Percentiles rank a stretch among this genome's conserved stretches.
These are phyloP conservation scores for Penaeus monodon DNA, from an alignment of 2,888 invertebrate species.

Conservation along the genomic window DNA sequence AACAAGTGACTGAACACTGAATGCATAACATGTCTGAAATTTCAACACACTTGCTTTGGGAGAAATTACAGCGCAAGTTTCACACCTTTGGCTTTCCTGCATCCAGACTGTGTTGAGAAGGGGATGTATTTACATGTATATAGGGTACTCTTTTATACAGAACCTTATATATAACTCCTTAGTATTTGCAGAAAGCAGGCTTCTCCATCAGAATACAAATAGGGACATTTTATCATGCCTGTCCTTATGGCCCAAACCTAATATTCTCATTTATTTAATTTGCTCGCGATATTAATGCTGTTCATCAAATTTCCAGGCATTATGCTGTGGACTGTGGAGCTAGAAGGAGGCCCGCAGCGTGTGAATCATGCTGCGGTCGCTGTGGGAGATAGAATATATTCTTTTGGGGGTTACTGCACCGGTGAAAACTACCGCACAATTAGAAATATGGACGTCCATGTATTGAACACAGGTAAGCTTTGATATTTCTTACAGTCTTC, in stretches of 20 bases:
- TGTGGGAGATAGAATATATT: slow-evolving; percentile 84
- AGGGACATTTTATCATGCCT: too few relatives aligned
- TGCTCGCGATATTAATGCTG: neutral
- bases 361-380: slow-evolving; percentile 93
- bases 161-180: too few relatives aligned
- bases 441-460: slow-evolving; percentile 87
- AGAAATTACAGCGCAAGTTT: too few relatives aligned
- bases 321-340: slow-evolving; percentile 81
- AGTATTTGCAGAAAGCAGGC: too few relatives aligned
- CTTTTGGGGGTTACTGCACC: slow-evolving; percentile 93
- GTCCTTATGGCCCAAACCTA: neutral
- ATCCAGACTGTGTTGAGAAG: too few relatives aligned
- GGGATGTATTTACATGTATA: too few relatives aligned
- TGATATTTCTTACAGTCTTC: slow-evolving; percentile 10
- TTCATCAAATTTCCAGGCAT: slow-evolving; percentile 7
- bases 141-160: too few relatives aligned
- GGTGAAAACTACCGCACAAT: slow-evolving; percentile 81
- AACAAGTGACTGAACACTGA: too few relatives aligned
- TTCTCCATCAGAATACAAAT: too few relatives aligned
- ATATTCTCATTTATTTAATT: neutral
- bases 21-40: too few relatives aligned
- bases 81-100: too few relatives aligned
- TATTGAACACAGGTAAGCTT: slow-evolving; percentile 80
- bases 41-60: too few relatives aligned
- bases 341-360: slow-evolving; percentile 90